A percentile compares a stretch with the other conserved stretches of the same genome.
Evolutionary conservation across 2,888 invertebrate species (phyloP).

Genomic region (Troilus luridus): DNA sequence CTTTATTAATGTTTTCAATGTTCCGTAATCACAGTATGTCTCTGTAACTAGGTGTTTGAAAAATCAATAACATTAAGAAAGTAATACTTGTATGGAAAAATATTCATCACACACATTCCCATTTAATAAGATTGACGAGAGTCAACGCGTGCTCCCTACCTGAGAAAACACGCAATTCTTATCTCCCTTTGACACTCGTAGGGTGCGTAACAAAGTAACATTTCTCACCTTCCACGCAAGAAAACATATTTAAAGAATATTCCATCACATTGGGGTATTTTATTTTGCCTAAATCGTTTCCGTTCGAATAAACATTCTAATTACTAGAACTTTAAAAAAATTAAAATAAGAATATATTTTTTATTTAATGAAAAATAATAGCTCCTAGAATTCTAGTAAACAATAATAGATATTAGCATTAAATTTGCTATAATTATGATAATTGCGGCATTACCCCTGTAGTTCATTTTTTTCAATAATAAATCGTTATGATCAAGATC

Average conservation of each 20-base stretch:
- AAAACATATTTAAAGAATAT: slow-evolving; percentile 21
- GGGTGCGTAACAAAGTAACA: background rate
- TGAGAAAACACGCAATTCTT: slow-evolving; percentile 12
- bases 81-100: background rate
- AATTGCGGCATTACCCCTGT: no score
- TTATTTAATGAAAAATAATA: no score
- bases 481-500: no score
- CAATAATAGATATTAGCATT: no score
- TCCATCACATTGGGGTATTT: background rate
- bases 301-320: no score
- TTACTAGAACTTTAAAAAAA: no score
- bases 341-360: no score
- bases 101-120: background rate
- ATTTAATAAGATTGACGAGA: background rate
- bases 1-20: no score
- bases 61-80: background rate
- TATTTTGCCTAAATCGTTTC: background rate
- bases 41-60: background rate
- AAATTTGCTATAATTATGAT: no score
- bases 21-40: no score
- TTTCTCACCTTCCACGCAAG: background rate
- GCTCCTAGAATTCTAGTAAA: no score
- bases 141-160: background rate
- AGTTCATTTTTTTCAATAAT: no score
- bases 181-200: slow-evolving; percentile 4